Evolutionary conservation across 2,888 invertebrate genomes (phyloP).

Genomic region (Epirrita christyi): DNA sequence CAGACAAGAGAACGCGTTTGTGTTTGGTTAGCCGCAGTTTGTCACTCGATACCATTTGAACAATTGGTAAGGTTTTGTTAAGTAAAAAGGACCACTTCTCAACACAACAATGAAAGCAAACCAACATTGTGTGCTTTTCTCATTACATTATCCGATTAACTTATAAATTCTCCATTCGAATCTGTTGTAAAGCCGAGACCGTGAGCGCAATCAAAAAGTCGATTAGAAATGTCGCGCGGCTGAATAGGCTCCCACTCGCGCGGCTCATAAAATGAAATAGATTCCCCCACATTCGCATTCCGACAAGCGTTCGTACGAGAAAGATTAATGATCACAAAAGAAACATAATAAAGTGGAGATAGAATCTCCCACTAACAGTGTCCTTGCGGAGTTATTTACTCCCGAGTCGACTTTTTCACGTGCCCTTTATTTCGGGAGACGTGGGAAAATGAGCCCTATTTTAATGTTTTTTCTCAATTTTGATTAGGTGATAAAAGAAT

Average conservation of each 20-base stretch:
- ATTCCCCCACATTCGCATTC: conserved; percentile 85
- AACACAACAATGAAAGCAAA: conserved; percentile 15
- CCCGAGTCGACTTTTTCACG: conserved; percentile 78
- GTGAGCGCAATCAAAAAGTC: conserved; percentile 83
- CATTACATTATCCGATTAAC: conserved; percentile 33
- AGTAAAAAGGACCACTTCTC: too few relatives aligned
- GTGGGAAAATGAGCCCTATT: conserved; percentile 42
- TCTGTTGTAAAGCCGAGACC: conserved; percentile 62
- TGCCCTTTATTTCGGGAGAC: conserved; percentile 69
- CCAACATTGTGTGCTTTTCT: conserved; percentile 16
- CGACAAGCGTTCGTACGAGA: conserved; percentile 85
- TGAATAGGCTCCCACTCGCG: conserved; percentile 80
- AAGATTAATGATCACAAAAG: conserved; percentile 86
- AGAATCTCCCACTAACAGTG: conserved; percentile 84
- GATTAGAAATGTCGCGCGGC: conserved; percentile 83
- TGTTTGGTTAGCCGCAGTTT: too few relatives aligned
- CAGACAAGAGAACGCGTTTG: too few relatives aligned
- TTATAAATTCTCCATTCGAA: conserved; percentile 57
- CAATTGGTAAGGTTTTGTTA: too few relatives aligned
- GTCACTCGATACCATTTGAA: too few relatives aligned
- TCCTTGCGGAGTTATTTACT: conserved; percentile 84
- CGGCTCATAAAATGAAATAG: conserved; percentile 85
- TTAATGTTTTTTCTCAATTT: background rate
- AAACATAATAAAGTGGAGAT: conserved; percentile 85
- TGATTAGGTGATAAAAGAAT: too few relatives aligned